Base-by-base conservation (phyloP, 2,888 invertebrate species). In the Sinelater perroti region DNA sequence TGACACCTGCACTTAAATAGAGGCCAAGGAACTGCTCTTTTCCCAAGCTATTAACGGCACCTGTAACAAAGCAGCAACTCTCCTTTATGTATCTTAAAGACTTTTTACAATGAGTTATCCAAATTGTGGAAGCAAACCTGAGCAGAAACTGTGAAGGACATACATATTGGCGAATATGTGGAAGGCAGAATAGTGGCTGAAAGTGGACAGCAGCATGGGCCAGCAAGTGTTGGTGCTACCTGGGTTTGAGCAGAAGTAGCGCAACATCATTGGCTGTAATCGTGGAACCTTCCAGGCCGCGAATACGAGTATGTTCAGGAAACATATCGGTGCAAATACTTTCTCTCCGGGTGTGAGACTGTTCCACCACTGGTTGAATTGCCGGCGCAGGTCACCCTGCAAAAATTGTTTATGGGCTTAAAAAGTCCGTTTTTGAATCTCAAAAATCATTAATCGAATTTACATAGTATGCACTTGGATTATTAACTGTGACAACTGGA, bases 141-240 rank as follows among this genome's bases (percentile, higher is more conserved):
- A 78, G 54, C 83, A 86, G 73, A 95, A 95, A 73, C 90, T 93
- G 77, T 93, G 91, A 17, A 98, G 81, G 31, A 96, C 97, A 80
- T 92, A 97, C 97, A 99, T 98, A 78, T 99, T 99, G 49, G 91
- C 89, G 66, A 88, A 87, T 57, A 97, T 83, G 80, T 98, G 98
- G 62, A 94, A 79, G 26, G 87, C 78, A 1, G 91, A 91, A 71
- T 90, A 89, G 76, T 98, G 98, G 71, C 97, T 97, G 79, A 98
- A 98, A 21, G 91, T 91, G n/a, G 95, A 95, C 2, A 97, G 79
- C 45, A 97, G 74, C 95, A 97, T 95, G 2, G 97, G 94, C 79
- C 89, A 83, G 75, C 92, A 94, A 42, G 88, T 80, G 62, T 84
- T 83, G 72, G 90, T 83, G 67, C 89, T 86, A 13, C 86, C 85